Evolutionary conservation across 2,797 vertebrate species (phyloP).

Genomic region (Alcedo quadribrachys): DNA sequence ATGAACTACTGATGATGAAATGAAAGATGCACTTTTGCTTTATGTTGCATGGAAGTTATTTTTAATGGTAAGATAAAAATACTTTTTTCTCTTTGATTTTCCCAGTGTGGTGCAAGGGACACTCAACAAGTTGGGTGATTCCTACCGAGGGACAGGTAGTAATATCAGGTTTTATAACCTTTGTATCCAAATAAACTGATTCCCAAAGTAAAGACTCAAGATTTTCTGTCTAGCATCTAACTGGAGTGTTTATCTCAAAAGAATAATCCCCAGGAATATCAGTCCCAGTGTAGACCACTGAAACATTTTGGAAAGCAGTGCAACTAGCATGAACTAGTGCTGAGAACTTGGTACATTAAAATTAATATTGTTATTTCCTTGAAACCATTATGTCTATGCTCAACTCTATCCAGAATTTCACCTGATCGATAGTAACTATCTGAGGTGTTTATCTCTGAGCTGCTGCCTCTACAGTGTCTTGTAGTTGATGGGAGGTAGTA

Average conservation of each 20-base stretch:
- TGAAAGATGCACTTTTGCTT: background rate
- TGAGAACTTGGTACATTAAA: background rate
- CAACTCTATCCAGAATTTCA: background rate
- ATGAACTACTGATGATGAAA: background rate
- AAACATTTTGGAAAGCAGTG: background rate
- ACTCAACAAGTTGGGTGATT: background rate
- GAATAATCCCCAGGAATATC: background rate
- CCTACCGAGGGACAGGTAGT: background rate
- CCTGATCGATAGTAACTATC: background rate
- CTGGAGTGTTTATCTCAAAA: background rate
- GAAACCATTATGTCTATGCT: background rate
- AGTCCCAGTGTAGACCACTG: background rate
- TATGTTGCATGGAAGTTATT: background rate
- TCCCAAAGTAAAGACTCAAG: background rate
- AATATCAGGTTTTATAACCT: background rate
- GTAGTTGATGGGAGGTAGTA: background rate
- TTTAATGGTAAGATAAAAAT: background rate
- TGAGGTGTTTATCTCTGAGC: background rate
- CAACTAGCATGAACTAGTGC: background rate
- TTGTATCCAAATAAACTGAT: background rate
- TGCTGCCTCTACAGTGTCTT: background rate
- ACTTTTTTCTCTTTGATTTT: background rate
- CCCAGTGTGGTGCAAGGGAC: background rate
- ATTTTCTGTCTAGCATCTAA: background rate
- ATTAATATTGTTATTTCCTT: background rate